These are phyloP conservation scores for Spisula solida DNA, from an alignment of 2,888 invertebrate species.

Conservation along the genomic window DNA sequence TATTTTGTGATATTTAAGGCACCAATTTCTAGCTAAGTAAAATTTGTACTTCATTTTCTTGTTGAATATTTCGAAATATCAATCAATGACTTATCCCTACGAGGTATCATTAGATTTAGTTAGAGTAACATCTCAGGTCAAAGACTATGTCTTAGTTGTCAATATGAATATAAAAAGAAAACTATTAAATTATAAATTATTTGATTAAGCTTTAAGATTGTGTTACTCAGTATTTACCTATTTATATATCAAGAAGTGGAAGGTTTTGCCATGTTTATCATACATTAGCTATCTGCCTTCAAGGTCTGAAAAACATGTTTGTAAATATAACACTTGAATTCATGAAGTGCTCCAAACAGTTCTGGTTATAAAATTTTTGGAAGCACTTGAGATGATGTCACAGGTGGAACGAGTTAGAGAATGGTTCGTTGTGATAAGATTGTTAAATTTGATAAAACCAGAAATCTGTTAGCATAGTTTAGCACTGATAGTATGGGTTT, in stretches of 20 bases:
- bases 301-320: constrained; percentile 5
- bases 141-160: neutral
- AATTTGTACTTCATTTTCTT: too few species aligned
- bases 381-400: constrained; percentile 6
- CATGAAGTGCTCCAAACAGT: neutral
- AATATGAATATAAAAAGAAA: neutral
- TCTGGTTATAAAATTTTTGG: neutral
- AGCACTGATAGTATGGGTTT: neutral
- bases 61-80: too few species aligned
- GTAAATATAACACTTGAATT: constrained; percentile 18
- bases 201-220: too few species aligned
- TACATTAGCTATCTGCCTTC: neutral
- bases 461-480: neutral
- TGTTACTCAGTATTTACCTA: neutral
- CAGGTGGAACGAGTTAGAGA: neutral
- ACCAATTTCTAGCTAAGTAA: too few species aligned
- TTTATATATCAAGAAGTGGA: neutral
- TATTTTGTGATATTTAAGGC: too few species aligned
- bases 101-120: too few species aligned
- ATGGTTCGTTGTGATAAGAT: neutral
- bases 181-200: neutral
- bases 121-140: neutral
- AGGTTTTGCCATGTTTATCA: neutral
- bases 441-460: neutral
- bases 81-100: too few species aligned